Percentiles rank a stretch among this genome's conserved stretches.
Evolutionary conservation across 2,888 invertebrate species (phyloP).

Genomic region (Matsumyia berberina): DNA sequence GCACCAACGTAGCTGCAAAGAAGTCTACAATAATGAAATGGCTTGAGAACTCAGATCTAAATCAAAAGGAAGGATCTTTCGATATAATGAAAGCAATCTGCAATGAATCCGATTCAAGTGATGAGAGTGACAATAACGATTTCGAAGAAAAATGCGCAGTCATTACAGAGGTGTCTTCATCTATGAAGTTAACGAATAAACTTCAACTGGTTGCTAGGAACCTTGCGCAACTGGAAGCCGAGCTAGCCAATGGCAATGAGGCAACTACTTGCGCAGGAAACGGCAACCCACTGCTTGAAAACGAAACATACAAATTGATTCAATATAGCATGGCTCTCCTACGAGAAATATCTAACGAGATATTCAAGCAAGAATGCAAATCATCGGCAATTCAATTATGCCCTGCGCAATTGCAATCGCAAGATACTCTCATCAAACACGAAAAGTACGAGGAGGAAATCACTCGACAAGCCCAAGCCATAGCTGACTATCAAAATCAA

Average conservation of each 20-base stretch:
- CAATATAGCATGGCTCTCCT: slow-evolving; percentile 77
- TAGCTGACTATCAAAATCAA: slow-evolving; percentile 62
- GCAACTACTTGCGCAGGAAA: slow-evolving; percentile 41
- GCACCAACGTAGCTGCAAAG: slow-evolving; percentile 48
- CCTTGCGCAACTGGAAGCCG: slow-evolving; percentile 77
- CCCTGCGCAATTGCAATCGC: slow-evolving; percentile 72
- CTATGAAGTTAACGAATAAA: slow-evolving; percentile 76
- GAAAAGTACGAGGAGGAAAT: slow-evolving; percentile 43
- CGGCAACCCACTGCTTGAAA: slow-evolving; percentile 58
- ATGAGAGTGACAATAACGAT: slow-evolving; percentile 78
- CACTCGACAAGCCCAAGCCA: slow-evolving; percentile 39
- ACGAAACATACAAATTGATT: slow-evolving; percentile 76
- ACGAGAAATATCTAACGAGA: slow-evolving; percentile 78
- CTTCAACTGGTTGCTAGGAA: slow-evolving; percentile 77
- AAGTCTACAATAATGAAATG: slow-evolving; percentile 82
- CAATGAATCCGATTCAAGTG: slow-evolving; percentile 81
- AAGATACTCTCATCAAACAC: slow-evolving; percentile 67
- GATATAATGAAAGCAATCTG: slow-evolving; percentile 83
- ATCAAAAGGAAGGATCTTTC: slow-evolving; percentile 81
- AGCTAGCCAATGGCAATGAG: slow-evolving; percentile 73
- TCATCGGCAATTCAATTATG: slow-evolving; percentile 26
- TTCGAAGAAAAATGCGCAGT: slow-evolving; percentile 67
- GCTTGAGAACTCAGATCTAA: slow-evolving; percentile 83
- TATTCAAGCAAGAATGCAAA: slow-evolving; percentile 61
- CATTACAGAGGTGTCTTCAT: slow-evolving; percentile 58